Conservation (phyloP, 92 coral and sea anemone species). For the Phenganax marumi region DNA sequence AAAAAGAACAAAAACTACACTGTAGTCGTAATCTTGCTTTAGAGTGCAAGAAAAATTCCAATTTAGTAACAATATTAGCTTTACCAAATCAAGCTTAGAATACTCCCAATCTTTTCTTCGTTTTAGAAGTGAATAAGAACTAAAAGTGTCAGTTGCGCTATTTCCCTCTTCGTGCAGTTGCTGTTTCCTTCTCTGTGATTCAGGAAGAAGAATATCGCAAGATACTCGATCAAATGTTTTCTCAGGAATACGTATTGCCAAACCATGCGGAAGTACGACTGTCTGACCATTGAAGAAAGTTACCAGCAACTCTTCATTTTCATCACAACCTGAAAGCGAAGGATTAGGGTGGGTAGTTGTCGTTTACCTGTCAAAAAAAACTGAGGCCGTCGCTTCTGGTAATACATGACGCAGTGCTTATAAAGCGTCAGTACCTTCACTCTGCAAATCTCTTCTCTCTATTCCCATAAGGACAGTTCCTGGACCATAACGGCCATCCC, state of each 20-base stretch:
- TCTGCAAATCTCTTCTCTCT: constrained; percentile 79
- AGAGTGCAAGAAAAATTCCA: not conserved
- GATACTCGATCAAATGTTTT: constrained; percentile 72
- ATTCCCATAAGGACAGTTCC: constrained; percentile 95
- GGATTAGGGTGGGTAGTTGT: not conserved
- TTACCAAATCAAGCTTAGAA: not conserved
- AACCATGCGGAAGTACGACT: constrained; percentile 66
- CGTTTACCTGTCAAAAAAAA: not conserved
- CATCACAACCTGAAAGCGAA: constrained; percentile 40
- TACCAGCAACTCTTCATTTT: constrained; percentile 71
- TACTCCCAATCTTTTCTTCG: constrained; percentile 2
- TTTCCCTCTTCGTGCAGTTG: constrained; percentile 61
- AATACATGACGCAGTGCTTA: not conserved
- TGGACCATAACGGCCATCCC: constrained; percentile 97
- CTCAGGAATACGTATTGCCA: constrained; percentile 81
- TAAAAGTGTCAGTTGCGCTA: constrained; percentile 57
- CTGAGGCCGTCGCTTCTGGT: not conserved
- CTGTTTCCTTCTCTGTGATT: constrained; percentile 79
- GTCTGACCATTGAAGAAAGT: constrained; percentile 92
- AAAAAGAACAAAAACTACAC: not conserved
- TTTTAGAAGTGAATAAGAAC: not conserved
- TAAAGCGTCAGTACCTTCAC: constrained; percentile 55
- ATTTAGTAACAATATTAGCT: not conserved
- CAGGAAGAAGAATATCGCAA: constrained; percentile 86
- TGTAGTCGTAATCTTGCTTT: not conserved